Evolutionary conservation across 1,140 invertebrate species (phyloP), one percentile per base, ranked within the genome.

Genomic region (Papilio machaon): DNA sequence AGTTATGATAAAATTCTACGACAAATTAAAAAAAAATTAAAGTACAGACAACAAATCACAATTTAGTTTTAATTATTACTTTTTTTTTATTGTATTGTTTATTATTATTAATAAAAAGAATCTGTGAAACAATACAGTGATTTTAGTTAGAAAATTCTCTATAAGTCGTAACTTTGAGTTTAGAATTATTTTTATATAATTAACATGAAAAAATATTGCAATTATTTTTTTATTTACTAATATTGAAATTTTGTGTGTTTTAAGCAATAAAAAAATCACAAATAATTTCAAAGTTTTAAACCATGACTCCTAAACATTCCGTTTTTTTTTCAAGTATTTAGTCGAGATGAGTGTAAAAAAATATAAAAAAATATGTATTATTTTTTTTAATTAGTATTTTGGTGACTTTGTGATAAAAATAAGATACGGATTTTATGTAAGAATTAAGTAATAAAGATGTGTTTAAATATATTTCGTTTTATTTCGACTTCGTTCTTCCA

Each of bases 1-100:
- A 9, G 8, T 19, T 60, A 60, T 23, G n/a, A 60, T 60, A 60
- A 60, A 58, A 19, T 60, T n/a, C 6, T 19, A 60, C 7, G 8
- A 60, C 8, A 23, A 60, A 60, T 60, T 23, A 60, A 23, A 19
- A 60, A 60, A 60, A 60, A 60, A 6, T 19, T 58, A n/a, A 60
- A 60, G 58, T 60, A 60, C 58, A 60, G 58, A 60, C 52, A 54
- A 17, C 52, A 54, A 60, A 60, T 60, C 58, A 60, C 58, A 60
- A 60, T 60, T 60, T 60, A 60, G 58, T 60, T 23, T 60, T 60
- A 23, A n/a, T 60, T 23, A 8, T 23, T 60, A 60, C n/a, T 15
- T 60, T 60, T n/a, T 15, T 19, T 60, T 19, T 2, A 17, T 19
- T 60, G 0, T n/a, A 11, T 60, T 60, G 7, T 19, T 60, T 23